These are phyloP conservation scores for Drosophila robusta DNA, from an alignment of 2,888 invertebrate genomes.

Conservation along the genomic window DNA sequence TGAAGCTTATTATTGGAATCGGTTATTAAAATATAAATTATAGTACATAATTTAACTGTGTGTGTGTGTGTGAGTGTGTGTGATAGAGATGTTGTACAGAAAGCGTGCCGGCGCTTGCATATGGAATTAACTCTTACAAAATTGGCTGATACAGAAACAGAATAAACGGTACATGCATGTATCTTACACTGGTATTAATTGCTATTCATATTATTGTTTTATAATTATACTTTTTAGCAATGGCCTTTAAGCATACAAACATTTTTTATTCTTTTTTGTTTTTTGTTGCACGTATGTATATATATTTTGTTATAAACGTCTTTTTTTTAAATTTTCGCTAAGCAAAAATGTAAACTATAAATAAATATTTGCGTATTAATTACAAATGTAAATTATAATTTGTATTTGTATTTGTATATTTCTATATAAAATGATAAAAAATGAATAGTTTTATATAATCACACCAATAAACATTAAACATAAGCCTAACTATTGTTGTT, in stretches of 20 bases:
- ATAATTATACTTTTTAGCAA: conserved; percentile 50
- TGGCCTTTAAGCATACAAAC: conserved; percentile 44
- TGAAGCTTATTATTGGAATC: conserved; percentile 40
- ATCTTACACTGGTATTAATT: conserved; percentile 48
- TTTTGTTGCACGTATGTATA: conserved; percentile 21
- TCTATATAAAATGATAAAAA: conserved; percentile 66
- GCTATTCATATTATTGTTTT: conserved; percentile 17
- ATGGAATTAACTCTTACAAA: conserved; percentile 26
- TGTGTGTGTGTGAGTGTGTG: conserved; percentile 14
- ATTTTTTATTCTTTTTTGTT: conserved; percentile 17
- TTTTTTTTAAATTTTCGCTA: conserved; percentile 65
- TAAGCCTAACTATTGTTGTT: conserved; percentile 60
- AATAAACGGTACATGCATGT: conserved; percentile 39
- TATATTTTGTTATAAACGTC: conserved; percentile 35
- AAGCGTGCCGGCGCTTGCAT: conserved; percentile 58
- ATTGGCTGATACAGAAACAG: conserved; percentile 37
- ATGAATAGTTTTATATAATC: conserved; percentile 62
- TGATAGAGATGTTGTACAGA: conserved; percentile 19
- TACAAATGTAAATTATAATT: conserved; percentile 51
- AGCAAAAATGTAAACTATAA: conserved; percentile 63
- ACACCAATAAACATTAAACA: conserved; percentile 76
- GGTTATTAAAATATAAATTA: conserved; percentile 47
- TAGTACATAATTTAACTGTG: conserved; percentile 28
- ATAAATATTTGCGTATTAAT: conserved; percentile 49
- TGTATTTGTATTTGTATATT: conserved; percentile 45